These are phyloP conservation scores for Parthenolecanium corni DNA, from an alignment of 2,888 invertebrate genomes.

Conservation along the genomic window DNA sequence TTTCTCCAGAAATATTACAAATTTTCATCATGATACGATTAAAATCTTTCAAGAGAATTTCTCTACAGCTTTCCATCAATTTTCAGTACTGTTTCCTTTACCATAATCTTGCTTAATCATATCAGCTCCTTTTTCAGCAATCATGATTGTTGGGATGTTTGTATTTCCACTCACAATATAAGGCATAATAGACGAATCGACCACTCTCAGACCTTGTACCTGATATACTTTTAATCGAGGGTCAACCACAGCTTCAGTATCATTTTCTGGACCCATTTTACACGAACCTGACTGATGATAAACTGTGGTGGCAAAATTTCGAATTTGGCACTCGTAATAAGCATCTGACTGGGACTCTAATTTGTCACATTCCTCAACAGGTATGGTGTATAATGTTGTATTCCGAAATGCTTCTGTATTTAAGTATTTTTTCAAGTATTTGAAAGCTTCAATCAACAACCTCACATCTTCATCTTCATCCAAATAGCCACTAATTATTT, in stretches of 20 bases:
- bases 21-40: too few species aligned
- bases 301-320: conserved; percentile 68
- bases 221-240: conserved; percentile 67
- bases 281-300: conserved; percentile 79
- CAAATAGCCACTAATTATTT: conserved; percentile 86
- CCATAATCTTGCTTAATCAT: conserved; percentile 58
- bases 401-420: conserved; percentile 65
- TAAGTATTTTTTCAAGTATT: conserved; percentile 66
- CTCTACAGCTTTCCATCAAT: too few species aligned
- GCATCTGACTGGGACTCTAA: conserved; percentile 56
- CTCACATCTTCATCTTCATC: conserved; percentile 65
- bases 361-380: conserved; percentile 65
- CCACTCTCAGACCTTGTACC: conserved; percentile 63
- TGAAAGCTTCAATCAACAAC: conserved; percentile 70
- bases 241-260: conserved; percentile 70
- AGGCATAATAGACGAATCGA: conserved; percentile 80
- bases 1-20: too few species aligned
- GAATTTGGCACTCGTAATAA: conserved; percentile 78
- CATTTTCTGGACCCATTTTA: conserved; percentile 83
- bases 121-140: conserved; percentile 78
- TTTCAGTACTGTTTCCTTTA: too few species aligned
- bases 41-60: too few species aligned
- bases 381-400: conserved; percentile 54
- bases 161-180: conserved; percentile 74
- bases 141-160: conserved; percentile 78